Conservation (phyloP, 2,888 invertebrate genomes). For the Drosophila imparisetae region DNA sequence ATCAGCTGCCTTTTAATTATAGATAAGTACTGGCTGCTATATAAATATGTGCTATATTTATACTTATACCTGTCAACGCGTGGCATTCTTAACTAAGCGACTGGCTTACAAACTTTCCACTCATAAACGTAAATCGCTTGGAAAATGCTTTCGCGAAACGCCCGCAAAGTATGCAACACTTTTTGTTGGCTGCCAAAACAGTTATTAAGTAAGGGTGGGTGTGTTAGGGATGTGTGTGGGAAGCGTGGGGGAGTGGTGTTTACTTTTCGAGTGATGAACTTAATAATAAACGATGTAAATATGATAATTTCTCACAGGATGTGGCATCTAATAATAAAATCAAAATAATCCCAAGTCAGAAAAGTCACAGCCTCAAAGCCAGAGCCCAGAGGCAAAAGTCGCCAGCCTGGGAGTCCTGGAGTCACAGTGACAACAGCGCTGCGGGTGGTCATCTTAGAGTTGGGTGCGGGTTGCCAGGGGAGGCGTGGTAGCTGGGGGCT, state of each 20-base stretch:
- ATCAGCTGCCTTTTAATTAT: constrained; percentile 56
- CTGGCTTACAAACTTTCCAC: constrained; percentile 44
- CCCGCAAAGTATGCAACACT: constrained; percentile 72
- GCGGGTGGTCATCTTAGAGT: constrained; percentile 60
- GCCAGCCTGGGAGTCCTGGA: constrained; percentile 8
- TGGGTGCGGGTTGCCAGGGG: background rate
- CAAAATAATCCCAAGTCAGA: constrained; percentile 83
- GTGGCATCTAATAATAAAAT: constrained; percentile 85
- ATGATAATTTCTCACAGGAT: constrained; percentile 85
- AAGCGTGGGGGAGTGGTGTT: background rate
- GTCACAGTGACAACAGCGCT: constrained; percentile 66
- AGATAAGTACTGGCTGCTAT: background rate
- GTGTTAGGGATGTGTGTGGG: background rate
- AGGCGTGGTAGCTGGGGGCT: background rate
- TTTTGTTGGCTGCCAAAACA: constrained; percentile 43
- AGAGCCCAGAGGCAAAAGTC: background rate
- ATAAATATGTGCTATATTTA: background rate
- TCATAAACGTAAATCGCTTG: constrained; percentile 66
- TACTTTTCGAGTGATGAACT: constrained; percentile 83
- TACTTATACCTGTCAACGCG: constrained; percentile 6
- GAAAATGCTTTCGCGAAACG: constrained; percentile 34
- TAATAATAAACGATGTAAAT: constrained; percentile 85
- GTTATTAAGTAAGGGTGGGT: constrained; percentile 56
- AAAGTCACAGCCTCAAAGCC: constrained; percentile 51
- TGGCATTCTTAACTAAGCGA: constrained; percentile 13